Base-by-base conservation (phyloP, 2,888 invertebrate genomes). In the Pyrgus malvae region DNA sequence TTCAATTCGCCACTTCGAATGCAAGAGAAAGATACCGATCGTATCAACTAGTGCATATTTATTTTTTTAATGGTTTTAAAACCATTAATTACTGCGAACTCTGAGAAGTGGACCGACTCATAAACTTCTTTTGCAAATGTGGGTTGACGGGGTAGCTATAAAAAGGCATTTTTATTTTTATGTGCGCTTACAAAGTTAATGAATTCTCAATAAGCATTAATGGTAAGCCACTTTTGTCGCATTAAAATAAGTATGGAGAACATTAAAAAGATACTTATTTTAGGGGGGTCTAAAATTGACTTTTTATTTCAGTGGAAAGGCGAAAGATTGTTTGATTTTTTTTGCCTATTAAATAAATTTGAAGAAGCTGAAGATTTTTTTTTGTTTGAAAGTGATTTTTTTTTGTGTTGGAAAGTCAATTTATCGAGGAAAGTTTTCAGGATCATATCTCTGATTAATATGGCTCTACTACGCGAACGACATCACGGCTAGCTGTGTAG, bases 161-260 rank as follows among this genome's bases (percentile, higher is more conserved):
- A 53, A 45, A 37, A 45, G n/a, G 38, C 27, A 14, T 51, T 14
- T 53, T 53, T 53, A 53, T 45, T 14, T 17, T 29, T 29, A 41
- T 40, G 31, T 17, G n/a, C 29, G 1, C 31, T 31, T 49, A 48
- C 48, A 12, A 14, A 37, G 37, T 45, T 38, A 38, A 29, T 45
- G 37, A 29, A 29, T 23, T 37, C n/a, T 19, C 27, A 25, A 29
- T 51, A 35, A 44, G 44, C 38, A 40, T 48, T 48, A 40, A 48
- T 14, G 38, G 19, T 12, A 21, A n/a, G 16, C 14, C 14, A 17
- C 16, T 6, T 16, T 27, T 23, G 14, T n/a, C 8, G 3, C 11
- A 29, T 27, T 27, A 14, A 29, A 9, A 8, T 2, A 40, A 37
- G 17, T 7, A n/a, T 37, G 17, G 2, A 8, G 33, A 16, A 16